Conservation (phyloP, 2,888 invertebrate species). For the Dynastes grantii region DNA sequence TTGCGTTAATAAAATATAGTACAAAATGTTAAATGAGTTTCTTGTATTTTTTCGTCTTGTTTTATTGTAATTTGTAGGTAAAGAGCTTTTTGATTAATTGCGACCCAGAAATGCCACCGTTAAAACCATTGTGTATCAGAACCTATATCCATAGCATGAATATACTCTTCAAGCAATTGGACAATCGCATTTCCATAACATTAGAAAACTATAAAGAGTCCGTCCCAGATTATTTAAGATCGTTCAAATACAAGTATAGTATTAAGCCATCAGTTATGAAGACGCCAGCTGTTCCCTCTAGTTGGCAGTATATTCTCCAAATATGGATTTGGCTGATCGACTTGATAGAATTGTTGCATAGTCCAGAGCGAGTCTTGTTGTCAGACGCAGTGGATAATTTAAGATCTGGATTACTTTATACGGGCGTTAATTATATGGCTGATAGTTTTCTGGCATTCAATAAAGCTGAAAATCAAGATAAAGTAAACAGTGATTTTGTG, state of each 20-base stretch:
- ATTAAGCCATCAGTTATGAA: conserved; percentile 38
- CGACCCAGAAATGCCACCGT: conserved; percentile 36
- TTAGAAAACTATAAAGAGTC: conserved; percentile 30
- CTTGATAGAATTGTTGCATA: neutral
- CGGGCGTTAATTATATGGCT: conserved; percentile 6
- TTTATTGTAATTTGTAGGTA: conserved; percentile 12
- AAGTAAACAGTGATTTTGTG: neutral
- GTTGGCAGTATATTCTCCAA: conserved; percentile 27
- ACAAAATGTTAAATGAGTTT: too few relatives aligned
- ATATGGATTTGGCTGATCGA: conserved; percentile 45
- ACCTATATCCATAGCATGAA: conserved; percentile 36
- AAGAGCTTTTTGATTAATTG: conserved; percentile 13
- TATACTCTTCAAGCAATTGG: conserved; percentile 28
- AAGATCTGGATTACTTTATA: neutral
- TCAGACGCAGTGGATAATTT: neutral
- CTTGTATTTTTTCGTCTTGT: too few relatives aligned
- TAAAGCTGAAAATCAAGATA: conserved; percentile 22
- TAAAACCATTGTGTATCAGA: conserved; percentile 29
- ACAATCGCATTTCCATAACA: conserved; percentile 31
- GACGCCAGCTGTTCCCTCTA: conserved; percentile 35
- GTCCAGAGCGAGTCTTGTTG: neutral
- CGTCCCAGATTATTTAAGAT: conserved; percentile 27
- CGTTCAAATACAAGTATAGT: conserved; percentile 30
- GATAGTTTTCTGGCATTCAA: conserved; percentile 16
- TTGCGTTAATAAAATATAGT: too few relatives aligned